These are phyloP conservation scores for Hormaphis cornu DNA, from an alignment of 1,140 invertebrate genomes.

Conservation along the genomic window DNA sequence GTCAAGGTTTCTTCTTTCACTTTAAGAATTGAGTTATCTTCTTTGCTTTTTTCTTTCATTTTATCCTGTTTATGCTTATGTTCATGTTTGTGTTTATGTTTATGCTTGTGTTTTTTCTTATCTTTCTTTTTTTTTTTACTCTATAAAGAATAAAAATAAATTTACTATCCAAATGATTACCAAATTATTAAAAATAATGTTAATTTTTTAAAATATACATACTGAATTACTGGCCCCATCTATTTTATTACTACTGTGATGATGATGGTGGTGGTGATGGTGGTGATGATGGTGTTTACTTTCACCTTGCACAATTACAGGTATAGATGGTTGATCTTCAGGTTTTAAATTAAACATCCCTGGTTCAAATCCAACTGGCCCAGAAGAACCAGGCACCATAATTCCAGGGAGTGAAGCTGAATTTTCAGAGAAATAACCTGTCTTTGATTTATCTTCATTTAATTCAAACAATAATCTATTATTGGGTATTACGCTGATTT, in stretches of 20 bases:
- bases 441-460: constrained; percentile 45
- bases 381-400: constrained; percentile 43
- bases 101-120: constrained; percentile 73
- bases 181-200: constrained; percentile 22
- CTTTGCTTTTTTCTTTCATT: constrained; percentile 39
- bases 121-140: constrained; percentile 68
- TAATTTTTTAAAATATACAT: constrained; percentile 45
- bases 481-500: constrained; percentile 6
- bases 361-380: constrained; percentile 63
- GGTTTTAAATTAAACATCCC: constrained; percentile 61
- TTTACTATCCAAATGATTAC: background rate
- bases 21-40: constrained; percentile 42
- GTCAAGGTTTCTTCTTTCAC: constrained; percentile 53
- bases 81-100: constrained; percentile 63
- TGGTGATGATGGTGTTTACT: constrained; percentile 12
- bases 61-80: constrained; percentile 53
- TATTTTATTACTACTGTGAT: constrained; percentile 28
- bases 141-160: constrained; percentile 37
- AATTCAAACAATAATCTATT: constrained; percentile 39
- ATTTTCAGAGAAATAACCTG: constrained; percentile 64
- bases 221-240: constrained; percentile 46
- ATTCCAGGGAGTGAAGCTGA: constrained; percentile 62
- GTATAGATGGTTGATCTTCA: background rate
- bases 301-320: background rate
- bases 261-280: constrained; percentile 8